phyloP scores from a whole-genome alignment of 2,888 invertebrate species.

The Bimastos eiseni region DNA sequence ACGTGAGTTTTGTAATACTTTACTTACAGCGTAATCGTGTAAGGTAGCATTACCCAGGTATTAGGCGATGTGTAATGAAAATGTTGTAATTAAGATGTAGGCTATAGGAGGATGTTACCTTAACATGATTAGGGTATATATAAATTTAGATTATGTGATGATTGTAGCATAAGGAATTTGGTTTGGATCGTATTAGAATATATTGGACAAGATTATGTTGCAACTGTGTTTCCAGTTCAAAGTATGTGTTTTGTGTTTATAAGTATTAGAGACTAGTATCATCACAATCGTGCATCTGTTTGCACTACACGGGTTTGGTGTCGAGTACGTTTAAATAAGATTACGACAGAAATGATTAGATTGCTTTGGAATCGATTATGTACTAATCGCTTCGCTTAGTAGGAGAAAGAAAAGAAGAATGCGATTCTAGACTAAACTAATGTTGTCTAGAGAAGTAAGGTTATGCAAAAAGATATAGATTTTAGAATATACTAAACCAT shows the following conservation, averaged over 20 bases:
- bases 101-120: neutral
- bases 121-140: neutral
- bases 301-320: neutral
- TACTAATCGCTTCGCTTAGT: too few species aligned
- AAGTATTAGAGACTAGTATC: neutral
- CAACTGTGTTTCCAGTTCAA: too few species aligned
- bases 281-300: neutral
- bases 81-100: too few species aligned
- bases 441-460: neutral
- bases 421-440: neutral
- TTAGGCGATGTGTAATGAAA: too few species aligned
- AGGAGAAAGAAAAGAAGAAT: too few species aligned
- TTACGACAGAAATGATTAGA: neutral
- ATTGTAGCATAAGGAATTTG: too few species aligned
- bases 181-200: neutral
- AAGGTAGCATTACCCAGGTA: too few species aligned
- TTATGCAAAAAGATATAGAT: neutral
- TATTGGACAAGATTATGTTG: neutral
- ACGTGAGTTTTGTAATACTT: conserved; percentile 44
- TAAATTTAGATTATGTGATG: neutral
- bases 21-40: too few species aligned
- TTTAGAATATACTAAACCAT: neutral
- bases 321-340: neutral
- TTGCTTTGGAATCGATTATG: neutral
- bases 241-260: too few species aligned